Evolutionary conservation across 1,140 invertebrate species (phyloP), one percentile per base, ranked within the genome.

Genomic region (Drepana arcuata): DNA sequence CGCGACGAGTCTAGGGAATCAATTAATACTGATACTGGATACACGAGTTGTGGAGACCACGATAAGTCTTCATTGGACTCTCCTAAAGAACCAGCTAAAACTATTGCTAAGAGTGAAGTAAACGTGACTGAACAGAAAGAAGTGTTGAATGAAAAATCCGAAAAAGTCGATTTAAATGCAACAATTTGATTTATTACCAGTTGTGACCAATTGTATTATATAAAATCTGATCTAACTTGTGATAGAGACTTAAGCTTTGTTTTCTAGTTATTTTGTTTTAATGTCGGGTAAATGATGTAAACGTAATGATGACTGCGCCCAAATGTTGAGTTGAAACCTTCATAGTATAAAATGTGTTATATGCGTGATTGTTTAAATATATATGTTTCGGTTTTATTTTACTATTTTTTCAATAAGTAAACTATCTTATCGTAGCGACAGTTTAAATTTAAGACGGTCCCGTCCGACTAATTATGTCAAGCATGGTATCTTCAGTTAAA

Each of bases 1-100:
- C 48, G 41, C 24, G 62, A 59, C 14, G 45, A 67, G 39, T 64
- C 56, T 7, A 66, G 56, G 27, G 64, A 66, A 29, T 51, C 49
- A 11, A 38, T 55, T n/a, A 58, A 48, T 11, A 45, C 50, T 11
- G 56, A 67, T 29, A 63, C 52, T 9, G 57, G 43, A 2, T 48
- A 55, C 30, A 53, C 43, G 3, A 56, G 42, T 31, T 42, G 34
- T 26, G 34, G 32, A 18, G 36, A 40, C 7, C 37, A 26, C 12
- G 36, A 45, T 5, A 44, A 44, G 5, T 26, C 21, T 9, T 14
- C 16, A 38, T 36, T 27, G 7, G 34, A 29, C 7, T 38, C 41
- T 10, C 26, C 31, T 14, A 27, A n/a, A 1, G 35, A 42, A 26
- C 31, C 2, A 2, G 7, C 26, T 11, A 28, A 39, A 26, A 14